These are phyloP conservation scores for Rhagophthalmus giganteus DNA, from an alignment of 2,888 invertebrate genomes.

Conservation along the genomic window DNA sequence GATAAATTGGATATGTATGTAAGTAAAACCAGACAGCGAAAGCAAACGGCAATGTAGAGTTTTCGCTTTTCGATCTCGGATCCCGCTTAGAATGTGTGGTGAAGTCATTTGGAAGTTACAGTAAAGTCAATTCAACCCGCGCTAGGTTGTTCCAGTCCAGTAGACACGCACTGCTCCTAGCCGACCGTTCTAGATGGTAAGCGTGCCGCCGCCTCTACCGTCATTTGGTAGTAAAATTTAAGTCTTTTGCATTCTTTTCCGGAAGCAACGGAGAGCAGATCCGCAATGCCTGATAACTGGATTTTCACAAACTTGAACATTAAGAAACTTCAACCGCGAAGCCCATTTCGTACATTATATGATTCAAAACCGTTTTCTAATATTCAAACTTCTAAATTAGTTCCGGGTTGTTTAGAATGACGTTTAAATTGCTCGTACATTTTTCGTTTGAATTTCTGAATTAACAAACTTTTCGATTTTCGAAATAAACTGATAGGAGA, in stretches of 20 bases:
- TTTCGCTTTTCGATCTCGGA: conserved; percentile 36
- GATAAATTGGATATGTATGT: conserved; percentile 25
- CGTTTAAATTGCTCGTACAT: no score
- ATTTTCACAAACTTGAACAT: neutral
- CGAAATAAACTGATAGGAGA: no score
- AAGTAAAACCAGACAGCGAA: conserved; percentile 33
- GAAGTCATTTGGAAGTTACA: conserved; percentile 42
- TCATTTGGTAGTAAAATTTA: conserved; percentile 42
- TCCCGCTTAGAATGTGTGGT: conserved; percentile 35
- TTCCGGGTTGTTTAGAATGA: no score
- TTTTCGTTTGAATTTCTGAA: no score
- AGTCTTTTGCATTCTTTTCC: conserved; percentile 30
- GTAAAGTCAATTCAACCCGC: conserved; percentile 39
- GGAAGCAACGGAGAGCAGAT: neutral
- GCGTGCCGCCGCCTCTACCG: conserved; percentile 32
- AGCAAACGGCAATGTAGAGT: conserved; percentile 36
- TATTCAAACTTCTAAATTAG: no score
- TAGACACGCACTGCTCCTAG: conserved; percentile 35
- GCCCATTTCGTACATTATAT: neutral
- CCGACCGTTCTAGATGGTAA: conserved; percentile 28
- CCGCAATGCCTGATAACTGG: neutral
- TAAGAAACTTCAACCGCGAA: neutral
- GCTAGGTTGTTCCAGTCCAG: conserved; percentile 39
- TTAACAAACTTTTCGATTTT: no score
- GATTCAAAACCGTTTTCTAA: neutral